These are phyloP conservation scores for Tamias sibiricus DNA, from an alignment of 2,113 vertebrate genomes.

Conservation along the genomic window DNA sequence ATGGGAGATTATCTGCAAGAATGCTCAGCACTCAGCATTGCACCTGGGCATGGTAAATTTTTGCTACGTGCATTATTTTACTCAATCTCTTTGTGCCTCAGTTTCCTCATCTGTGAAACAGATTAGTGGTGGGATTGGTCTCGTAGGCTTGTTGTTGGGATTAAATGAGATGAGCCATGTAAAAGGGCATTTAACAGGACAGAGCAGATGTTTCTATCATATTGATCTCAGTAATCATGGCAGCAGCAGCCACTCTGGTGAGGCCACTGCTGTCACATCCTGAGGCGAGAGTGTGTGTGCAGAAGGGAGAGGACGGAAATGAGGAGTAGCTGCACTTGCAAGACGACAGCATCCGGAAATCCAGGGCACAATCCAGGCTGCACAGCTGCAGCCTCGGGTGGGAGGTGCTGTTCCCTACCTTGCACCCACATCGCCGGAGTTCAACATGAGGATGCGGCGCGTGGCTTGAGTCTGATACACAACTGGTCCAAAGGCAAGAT, in stretches of 20 bases:
- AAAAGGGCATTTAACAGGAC: background rate
- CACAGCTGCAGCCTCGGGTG: background rate
- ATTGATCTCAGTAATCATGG: background rate
- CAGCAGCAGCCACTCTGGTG: background rate
- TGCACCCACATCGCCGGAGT: conserved; percentile 89
- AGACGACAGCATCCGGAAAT: background rate
- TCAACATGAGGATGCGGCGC: conserved; percentile 87
- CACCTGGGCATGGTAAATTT: background rate
- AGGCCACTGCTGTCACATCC: background rate
- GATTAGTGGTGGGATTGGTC: background rate
- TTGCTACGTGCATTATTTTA: background rate
- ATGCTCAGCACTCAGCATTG: background rate
- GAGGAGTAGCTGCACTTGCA: background rate
- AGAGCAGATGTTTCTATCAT: background rate
- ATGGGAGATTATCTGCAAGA: background rate
- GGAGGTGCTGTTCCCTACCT: conserved; percentile 81
- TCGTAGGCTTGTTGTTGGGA: background rate
- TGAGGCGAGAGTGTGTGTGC: background rate
- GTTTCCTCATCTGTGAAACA: background rate
- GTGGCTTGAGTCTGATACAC: conserved; percentile 85
- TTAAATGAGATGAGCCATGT: background rate
- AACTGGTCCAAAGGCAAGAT: conserved; percentile 91
- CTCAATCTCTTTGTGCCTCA: background rate
- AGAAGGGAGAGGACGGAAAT: background rate
- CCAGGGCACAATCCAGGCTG: background rate